Conservation (phyloP, 2,797 vertebrate genomes). For the Acrossocheilus wenchowensis region DNA sequence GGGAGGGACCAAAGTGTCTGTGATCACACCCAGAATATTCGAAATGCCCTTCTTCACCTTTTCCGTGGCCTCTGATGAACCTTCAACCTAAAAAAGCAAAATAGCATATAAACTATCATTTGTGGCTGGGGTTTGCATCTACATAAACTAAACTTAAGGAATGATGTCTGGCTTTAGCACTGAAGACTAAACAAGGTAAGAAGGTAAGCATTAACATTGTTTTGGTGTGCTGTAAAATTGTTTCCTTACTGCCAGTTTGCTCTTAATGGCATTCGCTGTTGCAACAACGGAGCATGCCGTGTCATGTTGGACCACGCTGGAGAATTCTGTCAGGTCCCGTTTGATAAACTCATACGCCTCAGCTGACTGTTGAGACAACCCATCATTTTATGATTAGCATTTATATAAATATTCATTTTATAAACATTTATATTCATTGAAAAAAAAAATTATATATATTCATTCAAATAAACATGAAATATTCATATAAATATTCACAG, state of each 20-base stretch:
- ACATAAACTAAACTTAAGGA: background rate
- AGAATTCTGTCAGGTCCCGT: constrained; percentile 93
- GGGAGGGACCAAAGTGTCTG: constrained; percentile 94
- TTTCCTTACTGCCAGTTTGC: constrained; percentile 88
- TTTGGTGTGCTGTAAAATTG: background rate
- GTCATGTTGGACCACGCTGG: constrained; percentile 96
- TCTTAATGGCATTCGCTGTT: constrained; percentile 93
- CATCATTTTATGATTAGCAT: background rate
- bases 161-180: background rate
- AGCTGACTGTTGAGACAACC: constrained; percentile 80
- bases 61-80: constrained; percentile 90
- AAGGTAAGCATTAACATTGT: background rate
- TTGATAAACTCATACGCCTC: constrained; percentile 98
- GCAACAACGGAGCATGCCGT: constrained; percentile 95
- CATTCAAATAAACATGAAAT: background rate
- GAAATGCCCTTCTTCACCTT: constrained; percentile 95
- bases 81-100: constrained; percentile 81
- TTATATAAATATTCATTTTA: background rate
- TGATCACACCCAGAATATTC: constrained; percentile 95
- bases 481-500: background rate
- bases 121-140: background rate
- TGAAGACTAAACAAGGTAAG: background rate
- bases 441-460: background rate
- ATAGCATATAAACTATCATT: background rate
- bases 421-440: background rate